Base-by-base conservation (phyloP, 2,113 vertebrate species). In the Nothoprocta pentlandii region DNA sequence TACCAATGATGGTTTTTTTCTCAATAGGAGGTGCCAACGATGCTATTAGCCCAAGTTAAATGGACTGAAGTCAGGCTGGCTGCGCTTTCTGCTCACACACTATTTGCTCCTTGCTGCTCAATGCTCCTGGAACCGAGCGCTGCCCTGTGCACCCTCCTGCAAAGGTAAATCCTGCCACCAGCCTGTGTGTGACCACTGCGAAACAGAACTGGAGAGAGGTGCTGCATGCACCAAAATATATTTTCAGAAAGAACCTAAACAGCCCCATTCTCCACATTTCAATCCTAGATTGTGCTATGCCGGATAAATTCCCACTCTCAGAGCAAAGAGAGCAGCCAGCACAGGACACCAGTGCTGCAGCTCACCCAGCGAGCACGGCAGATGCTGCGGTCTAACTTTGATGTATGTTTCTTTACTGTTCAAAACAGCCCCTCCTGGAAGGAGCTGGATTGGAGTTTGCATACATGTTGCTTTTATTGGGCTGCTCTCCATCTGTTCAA, bases 111-210 rank as follows among this genome's bases (percentile, higher is more conserved):
- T 95, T 94, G 75, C 85, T 87, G 85, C 42, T 64, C 54, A 32
- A n/a, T 88, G 73, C 54, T 94, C 95, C 93, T 68, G 53, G 80
- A n/a, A 34, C 85, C 82, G 58, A 96, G 78, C 91, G 77, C 71
- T 79, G 86, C 80, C 83, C 73, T 3, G 6, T 59, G 56, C 87
- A 88, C 91, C 28, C 94, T 89, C 82, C 93, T 81, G 89, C 73
- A 70, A 71, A 95, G 39, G 77, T 94, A 91, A 61, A 61, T 13
- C 41, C 87, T 77, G 41, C 77, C 85, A 64, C 73, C 70, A 23
- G 58, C 66, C n/a, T 25, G 68, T 69, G 36, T 23, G 76, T 76
- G 68, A 32, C 10, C 70, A 41, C 10, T 70, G 46, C 32, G 59
- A 94, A 75, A 42, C 39, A 89, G 51, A 90, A 51, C 28, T 90